A percentile compares a stretch with the other conserved stretches of the same genome.
Conservation (phyloP, 2,888 invertebrate species). For the Artemia sinica region DNA sequence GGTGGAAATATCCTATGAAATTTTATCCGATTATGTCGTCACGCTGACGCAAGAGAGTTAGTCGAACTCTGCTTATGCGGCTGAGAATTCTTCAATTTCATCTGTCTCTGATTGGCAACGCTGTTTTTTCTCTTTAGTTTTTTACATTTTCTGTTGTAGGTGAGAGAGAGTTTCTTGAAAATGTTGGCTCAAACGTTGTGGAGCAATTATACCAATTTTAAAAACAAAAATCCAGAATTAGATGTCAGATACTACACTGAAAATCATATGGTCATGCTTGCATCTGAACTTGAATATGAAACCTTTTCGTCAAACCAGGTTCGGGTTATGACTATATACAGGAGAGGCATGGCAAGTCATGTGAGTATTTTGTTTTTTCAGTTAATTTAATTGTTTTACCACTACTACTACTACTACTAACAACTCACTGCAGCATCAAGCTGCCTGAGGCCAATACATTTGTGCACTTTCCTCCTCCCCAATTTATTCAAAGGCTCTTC, state of each 20-base stretch:
- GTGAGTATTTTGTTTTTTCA: constrained; percentile 34
- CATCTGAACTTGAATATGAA: constrained; percentile 57
- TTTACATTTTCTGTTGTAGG: constrained; percentile 29
- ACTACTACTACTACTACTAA: too few species aligned
- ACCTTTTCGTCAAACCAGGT: constrained; percentile 52
- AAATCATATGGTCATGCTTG: constrained; percentile 48
- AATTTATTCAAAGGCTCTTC: too few species aligned
- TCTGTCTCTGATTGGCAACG: not conserved
- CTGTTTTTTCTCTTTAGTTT: constrained; percentile 15
- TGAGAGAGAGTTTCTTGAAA: constrained; percentile 56
- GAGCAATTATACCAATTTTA: constrained; percentile 42
- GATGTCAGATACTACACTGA: constrained; percentile 36
- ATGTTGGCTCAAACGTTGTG: constrained; percentile 49
- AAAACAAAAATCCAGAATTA: constrained; percentile 35
- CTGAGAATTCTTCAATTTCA: too few species aligned
- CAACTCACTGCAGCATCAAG: too few species aligned
- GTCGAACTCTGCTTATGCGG: too few species aligned
- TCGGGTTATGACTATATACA: constrained; percentile 59
- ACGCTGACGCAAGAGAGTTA: too few species aligned
- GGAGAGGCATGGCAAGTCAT: constrained; percentile 50
- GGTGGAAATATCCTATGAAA: too few species aligned
- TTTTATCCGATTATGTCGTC: too few species aligned
- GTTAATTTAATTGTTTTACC: too few species aligned
- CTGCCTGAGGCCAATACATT: too few species aligned
- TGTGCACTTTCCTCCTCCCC: too few species aligned